phyloP scores from a whole-genome alignment of 2,888 invertebrate species.

The Drosophila sordidapex region DNA sequence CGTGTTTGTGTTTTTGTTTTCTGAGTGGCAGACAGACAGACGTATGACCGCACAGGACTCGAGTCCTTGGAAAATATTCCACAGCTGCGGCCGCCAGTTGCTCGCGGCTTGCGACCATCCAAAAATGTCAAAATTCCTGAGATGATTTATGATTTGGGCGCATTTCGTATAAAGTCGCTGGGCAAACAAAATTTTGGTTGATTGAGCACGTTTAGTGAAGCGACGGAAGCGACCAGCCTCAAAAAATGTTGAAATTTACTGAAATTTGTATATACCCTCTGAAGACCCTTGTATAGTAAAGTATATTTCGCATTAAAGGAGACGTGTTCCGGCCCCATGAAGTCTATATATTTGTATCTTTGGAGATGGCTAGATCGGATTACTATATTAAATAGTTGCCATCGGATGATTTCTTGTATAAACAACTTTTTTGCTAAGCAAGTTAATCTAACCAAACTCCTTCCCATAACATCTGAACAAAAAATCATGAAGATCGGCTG shows the following conservation, averaged over 20 bases:
- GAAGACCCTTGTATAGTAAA: background rate
- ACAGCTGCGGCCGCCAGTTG: conserved; percentile 36
- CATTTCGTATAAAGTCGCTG: conserved; percentile 28
- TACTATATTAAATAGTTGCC: background rate
- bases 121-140: conserved; percentile 37
- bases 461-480: background rate
- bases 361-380: background rate
- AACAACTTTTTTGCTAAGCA: background rate
- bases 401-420: background rate
- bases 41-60: conserved; percentile 17
- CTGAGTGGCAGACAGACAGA: conserved; percentile 17
- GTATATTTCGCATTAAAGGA: background rate
- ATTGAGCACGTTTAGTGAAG: conserved; percentile 53
- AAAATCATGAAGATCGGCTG: background rate
- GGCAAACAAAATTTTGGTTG: conserved; percentile 32
- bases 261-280: background rate
- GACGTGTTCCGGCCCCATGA: background rate
- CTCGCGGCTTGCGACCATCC: conserved; percentile 1
- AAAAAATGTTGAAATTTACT: conserved; percentile 30
- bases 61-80: conserved; percentile 57
- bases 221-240: conserved; percentile 16
- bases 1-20: conserved; percentile 22
- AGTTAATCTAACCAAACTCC: background rate
- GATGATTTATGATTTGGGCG: conserved; percentile 40
- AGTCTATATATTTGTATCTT: background rate